phyloP scores from a whole-genome alignment of 2,797 vertebrate genomes.

The Neomorphus geoffroyi region DNA sequence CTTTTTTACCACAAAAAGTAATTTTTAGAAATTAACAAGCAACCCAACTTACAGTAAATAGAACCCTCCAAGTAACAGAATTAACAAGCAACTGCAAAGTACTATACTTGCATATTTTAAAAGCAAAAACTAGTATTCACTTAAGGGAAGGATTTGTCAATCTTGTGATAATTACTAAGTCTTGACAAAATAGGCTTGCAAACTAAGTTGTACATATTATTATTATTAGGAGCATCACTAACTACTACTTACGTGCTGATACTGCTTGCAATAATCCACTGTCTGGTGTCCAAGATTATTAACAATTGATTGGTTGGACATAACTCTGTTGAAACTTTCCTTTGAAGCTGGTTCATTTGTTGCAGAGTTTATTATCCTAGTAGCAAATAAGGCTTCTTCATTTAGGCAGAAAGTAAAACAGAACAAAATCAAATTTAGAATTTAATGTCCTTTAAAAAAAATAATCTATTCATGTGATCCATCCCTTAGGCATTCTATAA shows the following conservation, averaged over 20 bases:
- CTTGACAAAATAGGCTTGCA: background rate
- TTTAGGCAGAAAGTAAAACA: conserved; percentile 39
- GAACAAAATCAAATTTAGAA: conserved; percentile 8
- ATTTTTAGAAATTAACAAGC: background rate
- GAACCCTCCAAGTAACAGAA: background rate
- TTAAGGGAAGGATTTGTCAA: background rate
- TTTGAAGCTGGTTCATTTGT: conserved; percentile 54
- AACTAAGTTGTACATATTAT: background rate
- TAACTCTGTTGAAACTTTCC: conserved; percentile 66
- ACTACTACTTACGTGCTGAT: conserved; percentile 65
- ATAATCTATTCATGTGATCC: background rate
- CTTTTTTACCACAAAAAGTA: background rate
- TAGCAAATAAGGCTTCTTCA: conserved; percentile 73
- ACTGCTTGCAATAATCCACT: conserved; percentile 21
- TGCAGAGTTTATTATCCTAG: conserved; percentile 72
- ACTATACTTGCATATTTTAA: background rate
- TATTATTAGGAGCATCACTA: background rate
- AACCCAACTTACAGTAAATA: background rate
- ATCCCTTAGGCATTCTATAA: background rate
- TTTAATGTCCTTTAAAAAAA: background rate
- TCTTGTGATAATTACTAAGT: background rate
- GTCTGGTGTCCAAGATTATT: conserved; percentile 71
- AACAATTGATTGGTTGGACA: conserved; percentile 74
- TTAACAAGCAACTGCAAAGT: background rate
- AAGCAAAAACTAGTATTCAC: too few relatives aligned